These are phyloP conservation scores for Melitaea athalia DNA, from an alignment of 2,888 invertebrate genomes.

Conservation along the genomic window DNA sequence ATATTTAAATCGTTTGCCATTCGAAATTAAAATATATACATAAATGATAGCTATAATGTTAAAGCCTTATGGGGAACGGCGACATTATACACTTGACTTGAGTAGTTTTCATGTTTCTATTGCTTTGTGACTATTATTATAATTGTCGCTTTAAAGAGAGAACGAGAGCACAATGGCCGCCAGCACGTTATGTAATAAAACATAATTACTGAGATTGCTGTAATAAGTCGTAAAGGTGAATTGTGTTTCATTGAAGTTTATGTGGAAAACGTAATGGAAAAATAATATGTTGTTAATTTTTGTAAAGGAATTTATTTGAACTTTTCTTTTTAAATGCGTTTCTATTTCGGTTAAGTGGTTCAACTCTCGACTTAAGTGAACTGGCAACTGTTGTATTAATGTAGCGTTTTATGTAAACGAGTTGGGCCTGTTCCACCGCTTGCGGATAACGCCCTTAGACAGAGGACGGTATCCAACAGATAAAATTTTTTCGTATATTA, in stretches of 20 bases:
- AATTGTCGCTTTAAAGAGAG: slow-evolving; percentile 27
- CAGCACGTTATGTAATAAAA: slow-evolving; percentile 27
- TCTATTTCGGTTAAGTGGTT: slow-evolving; percentile 6
- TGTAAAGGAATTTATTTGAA: background rate
- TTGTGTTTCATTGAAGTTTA: background rate
- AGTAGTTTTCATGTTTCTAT: slow-evolving; percentile 28
- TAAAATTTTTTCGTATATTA: too few species aligned
- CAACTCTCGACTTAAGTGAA: background rate
- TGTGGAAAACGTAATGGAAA: slow-evolving; percentile 10
- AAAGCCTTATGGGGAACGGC: slow-evolving; percentile 36
- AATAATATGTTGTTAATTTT: slow-evolving; percentile 7
- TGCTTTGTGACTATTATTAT: slow-evolving; percentile 21
- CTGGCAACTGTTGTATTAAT: background rate
- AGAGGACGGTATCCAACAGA: too few species aligned
- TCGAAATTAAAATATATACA: slow-evolving; percentile 17
- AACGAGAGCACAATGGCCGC: slow-evolving; percentile 18
- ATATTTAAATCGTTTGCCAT: slow-evolving; percentile 17
- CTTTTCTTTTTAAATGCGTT: background rate
- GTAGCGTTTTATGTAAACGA: too few species aligned
- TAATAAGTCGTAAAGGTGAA: slow-evolving; percentile 18
- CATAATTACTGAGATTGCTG: slow-evolving; percentile 28
- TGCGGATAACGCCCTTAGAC: too few species aligned
- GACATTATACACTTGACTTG: slow-evolving; percentile 32
- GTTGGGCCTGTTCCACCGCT: too few species aligned
- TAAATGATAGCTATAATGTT: slow-evolving; percentile 24